A percentile compares a stretch with the other conserved stretches of the same genome.
phyloP scores from a whole-genome alignment of 1,140 invertebrate genomes.

The Hycleus cichorii region DNA sequence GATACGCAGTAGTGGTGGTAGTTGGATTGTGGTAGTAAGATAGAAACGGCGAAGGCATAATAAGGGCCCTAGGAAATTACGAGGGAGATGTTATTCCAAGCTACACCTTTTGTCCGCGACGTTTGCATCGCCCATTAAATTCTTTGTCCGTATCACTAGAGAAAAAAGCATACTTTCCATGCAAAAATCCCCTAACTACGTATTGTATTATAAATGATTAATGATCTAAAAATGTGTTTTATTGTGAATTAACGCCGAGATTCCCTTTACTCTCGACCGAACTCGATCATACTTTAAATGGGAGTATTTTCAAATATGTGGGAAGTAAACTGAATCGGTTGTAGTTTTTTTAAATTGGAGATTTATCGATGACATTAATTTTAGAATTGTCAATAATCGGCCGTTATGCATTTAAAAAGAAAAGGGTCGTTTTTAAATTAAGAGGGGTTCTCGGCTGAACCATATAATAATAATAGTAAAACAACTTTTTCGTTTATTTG shows the following conservation, averaged over 20 bases:
- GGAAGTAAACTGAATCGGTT: conserved; percentile 6
- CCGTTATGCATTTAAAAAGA: background rate
- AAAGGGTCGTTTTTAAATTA: background rate
- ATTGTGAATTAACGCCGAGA: background rate
- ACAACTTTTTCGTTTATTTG: background rate
- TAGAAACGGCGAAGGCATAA: background rate
- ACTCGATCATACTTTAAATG: background rate
- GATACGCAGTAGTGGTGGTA: background rate
- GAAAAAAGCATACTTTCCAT: conserved; percentile 24
- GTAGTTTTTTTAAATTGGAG: conserved; percentile 7
- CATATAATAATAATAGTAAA: background rate
- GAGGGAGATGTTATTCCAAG: conserved; percentile 13
- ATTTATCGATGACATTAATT: conserved; percentile 15
- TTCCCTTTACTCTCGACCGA: background rate
- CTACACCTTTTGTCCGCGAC: conserved; percentile 14
- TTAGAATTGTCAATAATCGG: conserved; percentile 11
- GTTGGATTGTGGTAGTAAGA: no score
- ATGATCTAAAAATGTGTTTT: conserved; percentile 21
- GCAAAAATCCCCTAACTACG: conserved; percentile 32
- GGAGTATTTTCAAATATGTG: conserved; percentile 9
- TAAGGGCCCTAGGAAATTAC: background rate
- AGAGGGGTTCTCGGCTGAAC: background rate
- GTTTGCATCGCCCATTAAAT: conserved; percentile 20
- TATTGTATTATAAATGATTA: conserved; percentile 29
- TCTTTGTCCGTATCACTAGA: conserved; percentile 8